Evolutionary conservation across 2,797 vertebrate genomes (phyloP), one percentile per base, ranked within the genome.

Genomic region (Lagocephalus sceleratus): DNA sequence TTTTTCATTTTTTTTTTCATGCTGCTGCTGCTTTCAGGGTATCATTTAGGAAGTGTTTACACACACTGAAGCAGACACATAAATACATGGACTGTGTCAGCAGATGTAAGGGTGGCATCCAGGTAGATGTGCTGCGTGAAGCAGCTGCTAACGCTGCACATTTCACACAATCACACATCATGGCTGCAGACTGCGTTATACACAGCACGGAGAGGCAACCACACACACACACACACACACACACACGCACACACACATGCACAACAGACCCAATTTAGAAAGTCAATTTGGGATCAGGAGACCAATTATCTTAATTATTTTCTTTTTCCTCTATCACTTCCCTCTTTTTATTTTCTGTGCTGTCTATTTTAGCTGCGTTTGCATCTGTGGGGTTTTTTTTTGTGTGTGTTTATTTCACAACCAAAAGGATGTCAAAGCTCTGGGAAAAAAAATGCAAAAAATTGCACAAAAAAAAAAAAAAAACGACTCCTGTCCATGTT

Each of bases 271-370:
- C 64, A 79, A 74, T 90, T 85, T 83, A 72, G 69, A 87, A 83
- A 87, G 81, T 83, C 69, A 78, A 84, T 90, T 86, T 88, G 77
- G 84, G 86, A 90, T 87, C 85, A 86, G 61, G 88, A 90, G 86
- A 90, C 87, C 83, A 92, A 89, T 91, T 90, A 89, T 82, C 75
- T 75, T 87, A 87, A 89, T 90, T 85, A 81, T 87, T 83, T 85
- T 85, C 57, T 66, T 81, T 85, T 82, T 70, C 68, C 65, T 81
- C 68, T 73, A 83, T 88, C 72, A 75, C 50, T 73, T 63, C 66
- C 44, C 39, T 79, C 72, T 54, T 20, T 73, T 78, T 84, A 59
- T 81, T 85, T 79, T 78, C 56, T 10, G 68, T 63, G 58, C 57
- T 46, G 85, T 81, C 78, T 84, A 79, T 85, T 90, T 88, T 82